Evolutionary conservation across 2,888 invertebrate genomes (phyloP), one percentile per base, ranked within the genome.

Genomic region (Coronaproctus castanopsis): DNA sequence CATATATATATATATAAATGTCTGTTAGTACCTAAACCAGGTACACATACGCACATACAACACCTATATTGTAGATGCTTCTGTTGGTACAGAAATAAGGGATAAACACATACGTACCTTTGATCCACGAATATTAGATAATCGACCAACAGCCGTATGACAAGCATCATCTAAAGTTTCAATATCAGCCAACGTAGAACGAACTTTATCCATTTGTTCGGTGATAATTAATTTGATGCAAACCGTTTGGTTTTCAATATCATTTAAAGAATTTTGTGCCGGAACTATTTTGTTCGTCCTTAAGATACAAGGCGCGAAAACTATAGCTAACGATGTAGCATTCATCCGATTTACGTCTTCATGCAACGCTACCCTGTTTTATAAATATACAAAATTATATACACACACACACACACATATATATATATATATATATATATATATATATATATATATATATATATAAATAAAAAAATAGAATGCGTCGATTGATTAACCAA

Each of bases 301-400:
- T 65, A 95, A 76, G 62, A 95, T 86, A 73, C 93, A 93, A 55
- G 95, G 93, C 52, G 92, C 92, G 74, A 93, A 95, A 64, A 95
- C 90, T 66, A 93, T 91, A 57, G 93, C 90, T 65, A 95, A 74
- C 57, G 89, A 87, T 69, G 87, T 86, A 0, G 91, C 81, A 59
- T 87, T 87, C 95, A 95, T 95, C 65, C 89, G 77, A 74, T 93
- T 95, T 64, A 83, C 84, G 64, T 84, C 80, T 72, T 92, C 91
- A 67, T 87, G 83, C 24, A 84, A 74, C 0, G 91, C 90, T 20
- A 92, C 88, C 68, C 91, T 77, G 60, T 53, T 63, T 57, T n/a
- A n/a, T n/a, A n/a, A n/a, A n/a, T n/a, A n/a, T n/a, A n/a, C n/a
- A n/a, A n/a, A n/a, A n/a, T n/a, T n/a, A n/a, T n/a, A n/a, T n/a